Base-by-base conservation (phyloP, 2,888 invertebrate genomes). In the Campoplex capitator region DNA sequence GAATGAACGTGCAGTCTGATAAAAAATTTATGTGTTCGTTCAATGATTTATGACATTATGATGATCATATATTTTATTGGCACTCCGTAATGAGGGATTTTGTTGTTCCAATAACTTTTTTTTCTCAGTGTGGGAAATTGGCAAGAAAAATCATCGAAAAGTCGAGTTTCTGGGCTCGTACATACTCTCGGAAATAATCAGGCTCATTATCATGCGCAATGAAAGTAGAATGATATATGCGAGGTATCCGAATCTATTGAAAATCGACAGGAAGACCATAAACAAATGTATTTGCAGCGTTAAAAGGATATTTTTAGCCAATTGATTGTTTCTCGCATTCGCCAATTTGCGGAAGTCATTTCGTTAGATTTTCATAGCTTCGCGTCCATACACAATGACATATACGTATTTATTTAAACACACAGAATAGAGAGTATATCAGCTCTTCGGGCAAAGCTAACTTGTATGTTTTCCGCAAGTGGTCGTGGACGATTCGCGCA, bases 401-500 rank as follows among this genome's bases (percentile, higher is more conserved):
- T 9, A 56, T 23, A 74, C 8, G n/a, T 42, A 32, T 62, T 62
- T 62, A 62, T 62, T 32, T 54, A 73, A 32, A 28, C 16, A 35
- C 2, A 73, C 56, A 45, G 11, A 62, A 42, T 74, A 58, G 38
- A 38, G 38, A 3, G 16, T 23, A 38, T 23, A 76, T 65, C 65
- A 45, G 56, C 45, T 70, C 56, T 45, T 70, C 28, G 28, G 68
- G 70, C 62, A 70, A 45, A 23, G 48, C 54, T 38, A 68, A 78
- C 32, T 70, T 32, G 65, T 75, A 42, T 38, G 45, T 75, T 75
- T 56, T 56, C 67, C 42, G 48, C 38, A n/a, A 56, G 48, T 71
- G 35, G 16, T 78, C 38, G 48, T 28, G 58, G 38, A 67, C 62
- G 82, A 87, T 87, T 92, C 92, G 90, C 92, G 92, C 92, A 91